Conservation (phyloP, 2,888 invertebrate genomes). For the Sabatieria punctata region DNA sequence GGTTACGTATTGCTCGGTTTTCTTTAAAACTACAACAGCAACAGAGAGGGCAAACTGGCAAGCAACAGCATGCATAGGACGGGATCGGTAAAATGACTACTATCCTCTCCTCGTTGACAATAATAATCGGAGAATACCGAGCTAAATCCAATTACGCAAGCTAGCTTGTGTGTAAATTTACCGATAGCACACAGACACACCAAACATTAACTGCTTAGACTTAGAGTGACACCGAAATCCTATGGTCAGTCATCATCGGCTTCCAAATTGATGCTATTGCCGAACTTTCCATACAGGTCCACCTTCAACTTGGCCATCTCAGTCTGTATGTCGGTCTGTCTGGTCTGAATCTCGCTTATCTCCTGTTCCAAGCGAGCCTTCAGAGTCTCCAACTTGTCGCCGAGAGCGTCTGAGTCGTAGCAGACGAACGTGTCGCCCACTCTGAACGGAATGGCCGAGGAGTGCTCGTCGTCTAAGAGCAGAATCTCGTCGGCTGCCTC, state of each 20-base stretch:
- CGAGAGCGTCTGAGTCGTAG: slow-evolving; percentile 12
- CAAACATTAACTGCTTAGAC: too few species aligned
- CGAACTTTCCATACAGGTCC: slow-evolving; percentile 86
- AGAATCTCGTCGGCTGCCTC: slow-evolving; percentile 73
- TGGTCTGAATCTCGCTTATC: slow-evolving; percentile 51
- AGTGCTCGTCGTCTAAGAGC: slow-evolving; percentile 47
- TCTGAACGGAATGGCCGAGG: slow-evolving; percentile 34
- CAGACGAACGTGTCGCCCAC: slow-evolving; percentile 28
- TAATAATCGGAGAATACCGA: neutral
- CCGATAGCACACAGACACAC: too few species aligned
- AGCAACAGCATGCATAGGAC: too few species aligned
- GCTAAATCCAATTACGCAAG: too few species aligned
- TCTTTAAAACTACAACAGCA: too few species aligned
- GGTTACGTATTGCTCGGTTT: too few species aligned
- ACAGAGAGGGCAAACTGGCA: too few species aligned
- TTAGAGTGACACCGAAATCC: neutral
- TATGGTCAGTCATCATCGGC: slow-evolving; percentile 54
- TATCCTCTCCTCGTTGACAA: neutral
- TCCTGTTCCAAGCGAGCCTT: slow-evolving; percentile 56
- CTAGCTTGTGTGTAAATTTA: too few species aligned
- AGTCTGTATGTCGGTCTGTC: slow-evolving; percentile 52
- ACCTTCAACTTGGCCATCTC: slow-evolving; percentile 72
- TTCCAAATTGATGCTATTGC: slow-evolving; percentile 88
- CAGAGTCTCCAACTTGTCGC: slow-evolving; percentile 2
- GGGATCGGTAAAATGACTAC: neutral